These are phyloP conservation scores for Pseudanteris insignis DNA, from an alignment of 2,888 invertebrate genomes.

Conservation along the genomic window DNA sequence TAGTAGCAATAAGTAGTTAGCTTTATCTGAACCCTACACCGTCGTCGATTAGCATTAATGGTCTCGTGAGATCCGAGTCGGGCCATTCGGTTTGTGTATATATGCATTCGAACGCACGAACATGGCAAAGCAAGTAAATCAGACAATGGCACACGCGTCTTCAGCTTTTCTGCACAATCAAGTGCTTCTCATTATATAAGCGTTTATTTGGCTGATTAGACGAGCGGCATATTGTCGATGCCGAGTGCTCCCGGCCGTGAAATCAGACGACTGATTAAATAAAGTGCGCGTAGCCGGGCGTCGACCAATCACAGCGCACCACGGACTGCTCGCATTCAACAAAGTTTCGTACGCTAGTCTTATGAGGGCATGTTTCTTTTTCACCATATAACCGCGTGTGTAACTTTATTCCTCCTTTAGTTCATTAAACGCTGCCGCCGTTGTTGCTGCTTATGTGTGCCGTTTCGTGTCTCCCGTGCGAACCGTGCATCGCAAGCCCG, in stretches of 20 bases:
- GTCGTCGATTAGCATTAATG: constrained; percentile 29
- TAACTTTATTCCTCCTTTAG: constrained; percentile 28
- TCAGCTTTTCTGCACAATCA: constrained; percentile 57
- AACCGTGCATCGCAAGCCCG: constrained; percentile 5
- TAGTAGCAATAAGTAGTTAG: constrained; percentile 21
- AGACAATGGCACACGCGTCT: constrained; percentile 54
- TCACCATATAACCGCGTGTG: constrained; percentile 14
- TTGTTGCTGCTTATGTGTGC: constrained; percentile 8
- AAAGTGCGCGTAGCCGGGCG: constrained; percentile 14
- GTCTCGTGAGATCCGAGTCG: constrained; percentile 35
- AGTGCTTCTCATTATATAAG: constrained; percentile 56
- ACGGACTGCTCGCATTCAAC: no score
- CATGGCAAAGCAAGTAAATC: constrained; percentile 8
- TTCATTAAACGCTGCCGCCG: constrained; percentile 28
- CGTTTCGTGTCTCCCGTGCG: constrained; percentile 11
- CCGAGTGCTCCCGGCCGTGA: constrained; percentile 41
- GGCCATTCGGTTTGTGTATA: background rate
- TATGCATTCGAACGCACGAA: background rate
- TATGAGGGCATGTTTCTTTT: constrained; percentile 2
- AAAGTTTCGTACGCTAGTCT: no score
- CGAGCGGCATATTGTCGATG: constrained; percentile 65
- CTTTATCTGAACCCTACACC: constrained; percentile 8
- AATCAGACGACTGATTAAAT: constrained; percentile 38
- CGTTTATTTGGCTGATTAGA: constrained; percentile 57
- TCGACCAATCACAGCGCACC: no score